Evolutionary conservation across 2,797 vertebrate genomes (phyloP).

Genomic region (Callimico goeldii): DNA sequence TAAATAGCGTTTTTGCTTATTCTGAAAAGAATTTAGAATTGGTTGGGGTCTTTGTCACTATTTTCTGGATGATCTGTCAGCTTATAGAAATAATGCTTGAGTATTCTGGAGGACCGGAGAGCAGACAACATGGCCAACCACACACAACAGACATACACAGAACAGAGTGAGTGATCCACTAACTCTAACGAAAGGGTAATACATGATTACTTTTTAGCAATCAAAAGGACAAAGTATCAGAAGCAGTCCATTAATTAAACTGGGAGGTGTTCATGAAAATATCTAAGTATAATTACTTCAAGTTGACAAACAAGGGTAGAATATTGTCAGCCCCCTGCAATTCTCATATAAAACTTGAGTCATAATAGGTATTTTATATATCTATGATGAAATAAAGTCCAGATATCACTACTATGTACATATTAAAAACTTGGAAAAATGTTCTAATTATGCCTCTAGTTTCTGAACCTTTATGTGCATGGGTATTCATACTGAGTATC

Average conservation of each 20-base stretch:
- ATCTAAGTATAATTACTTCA: not conserved
- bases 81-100: not conserved
- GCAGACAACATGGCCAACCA: not conserved
- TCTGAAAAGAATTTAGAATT: not conserved
- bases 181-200: not conserved
- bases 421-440: not conserved
- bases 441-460: not conserved
- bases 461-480: not conserved
- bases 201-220: not conserved
- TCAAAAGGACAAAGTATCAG: not conserved
- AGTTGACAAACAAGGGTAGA: not conserved
- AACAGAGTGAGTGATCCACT: not conserved
- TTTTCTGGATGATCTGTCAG: not conserved
- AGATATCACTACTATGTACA: not conserved
- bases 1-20: not conserved
- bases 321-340: not conserved
- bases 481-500: not conserved
- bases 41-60: not conserved
- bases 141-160: not conserved
- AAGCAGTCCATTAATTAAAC: not conserved
- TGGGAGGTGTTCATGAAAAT: not conserved
- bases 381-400: not conserved
- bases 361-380: not conserved
- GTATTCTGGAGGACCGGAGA: not conserved
- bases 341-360: constrained; percentile 9